Conservation (phyloP, 2,888 invertebrate species). For the Ditula angustiorana region DNA sequence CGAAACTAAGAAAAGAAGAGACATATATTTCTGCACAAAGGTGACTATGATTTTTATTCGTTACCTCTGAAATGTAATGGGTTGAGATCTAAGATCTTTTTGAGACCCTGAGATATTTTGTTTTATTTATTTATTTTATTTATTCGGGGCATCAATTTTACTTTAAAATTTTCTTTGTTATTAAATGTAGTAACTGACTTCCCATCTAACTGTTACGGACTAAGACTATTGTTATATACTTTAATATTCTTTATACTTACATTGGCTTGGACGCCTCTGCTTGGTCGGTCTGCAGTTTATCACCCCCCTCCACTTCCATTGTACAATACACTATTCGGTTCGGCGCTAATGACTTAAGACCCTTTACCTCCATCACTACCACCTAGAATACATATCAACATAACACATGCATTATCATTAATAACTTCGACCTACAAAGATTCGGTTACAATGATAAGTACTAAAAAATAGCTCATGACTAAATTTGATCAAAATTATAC, state of each 20-base stretch:
- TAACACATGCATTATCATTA: conserved; percentile 17
- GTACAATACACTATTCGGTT: conserved; percentile 99
- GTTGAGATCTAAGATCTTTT: no score
- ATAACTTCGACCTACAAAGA: not conserved
- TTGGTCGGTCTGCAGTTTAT: conserved; percentile 99
- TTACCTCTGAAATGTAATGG: no score
- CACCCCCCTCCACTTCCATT: conserved; percentile 99
- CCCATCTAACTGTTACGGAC: no score
- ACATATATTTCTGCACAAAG: no score
- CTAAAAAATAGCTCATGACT: not conserved
- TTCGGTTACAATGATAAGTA: not conserved
- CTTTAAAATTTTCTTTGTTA: conserved; percentile 7
- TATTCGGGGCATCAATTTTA: no score
- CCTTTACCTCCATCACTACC: conserved; percentile 99
- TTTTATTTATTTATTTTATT: no score
- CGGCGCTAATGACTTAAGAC: conserved; percentile 97
- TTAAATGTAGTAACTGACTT: no score
- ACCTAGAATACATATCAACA: conserved; percentile 87
- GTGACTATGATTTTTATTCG: no score
- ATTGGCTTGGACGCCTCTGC: conserved; percentile 99
- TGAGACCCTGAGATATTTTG: no score
- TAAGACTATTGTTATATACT: no score
- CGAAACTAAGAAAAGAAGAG: no score
- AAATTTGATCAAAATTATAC: not conserved
- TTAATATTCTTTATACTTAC: conserved; percentile 78